Evolutionary conservation across 2,888 invertebrate genomes (phyloP).

Genomic region (Cephus runcator): DNA sequence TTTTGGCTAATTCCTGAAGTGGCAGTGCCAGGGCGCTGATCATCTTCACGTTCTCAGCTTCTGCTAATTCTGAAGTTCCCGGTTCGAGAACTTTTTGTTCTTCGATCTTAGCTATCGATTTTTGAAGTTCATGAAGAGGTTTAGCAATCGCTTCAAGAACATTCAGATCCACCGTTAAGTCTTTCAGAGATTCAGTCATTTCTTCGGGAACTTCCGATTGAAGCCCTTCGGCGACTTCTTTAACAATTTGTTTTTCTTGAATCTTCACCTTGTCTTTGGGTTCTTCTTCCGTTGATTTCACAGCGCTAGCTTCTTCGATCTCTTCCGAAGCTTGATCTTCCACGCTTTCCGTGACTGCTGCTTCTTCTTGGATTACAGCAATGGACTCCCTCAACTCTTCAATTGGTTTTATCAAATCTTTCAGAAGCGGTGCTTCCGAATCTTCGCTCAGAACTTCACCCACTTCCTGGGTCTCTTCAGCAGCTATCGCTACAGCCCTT

Average conservation of each 20-base stretch:
- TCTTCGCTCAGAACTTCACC: constrained; percentile 62
- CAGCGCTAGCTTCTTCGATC: constrained; percentile 4
- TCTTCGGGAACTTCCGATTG: constrained; percentile 4
- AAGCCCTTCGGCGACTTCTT: neutral
- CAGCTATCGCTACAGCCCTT: constrained; percentile 20
- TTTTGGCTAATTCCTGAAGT: constrained; percentile 40
- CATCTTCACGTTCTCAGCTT: constrained; percentile 20
- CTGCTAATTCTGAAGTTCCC: constrained; percentile 7
- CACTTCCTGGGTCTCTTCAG: neutral
- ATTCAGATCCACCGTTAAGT: constrained; percentile 2
- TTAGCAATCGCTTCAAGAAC: constrained; percentile 23
- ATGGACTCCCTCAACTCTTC: constrained; percentile 41
- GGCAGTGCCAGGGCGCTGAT: constrained; percentile 45
- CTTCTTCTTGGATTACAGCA: constrained; percentile 33
- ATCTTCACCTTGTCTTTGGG: constrained; percentile 21
- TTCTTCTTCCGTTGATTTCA: constrained; percentile 19
- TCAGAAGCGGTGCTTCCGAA: constrained; percentile 12
- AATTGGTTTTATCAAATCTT: constrained; percentile 37
- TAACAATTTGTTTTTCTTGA: constrained; percentile 7
- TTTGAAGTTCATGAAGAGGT: constrained; percentile 46
- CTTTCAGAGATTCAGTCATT: constrained; percentile 3
- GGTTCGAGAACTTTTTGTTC: constrained; percentile 40
- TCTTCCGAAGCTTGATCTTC: constrained; percentile 7
- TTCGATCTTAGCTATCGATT: constrained; percentile 43
- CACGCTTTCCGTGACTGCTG: neutral